Evolutionary conservation across 2,113 vertebrate species (phyloP).

Genomic region (Notechis scutatus): DNA sequence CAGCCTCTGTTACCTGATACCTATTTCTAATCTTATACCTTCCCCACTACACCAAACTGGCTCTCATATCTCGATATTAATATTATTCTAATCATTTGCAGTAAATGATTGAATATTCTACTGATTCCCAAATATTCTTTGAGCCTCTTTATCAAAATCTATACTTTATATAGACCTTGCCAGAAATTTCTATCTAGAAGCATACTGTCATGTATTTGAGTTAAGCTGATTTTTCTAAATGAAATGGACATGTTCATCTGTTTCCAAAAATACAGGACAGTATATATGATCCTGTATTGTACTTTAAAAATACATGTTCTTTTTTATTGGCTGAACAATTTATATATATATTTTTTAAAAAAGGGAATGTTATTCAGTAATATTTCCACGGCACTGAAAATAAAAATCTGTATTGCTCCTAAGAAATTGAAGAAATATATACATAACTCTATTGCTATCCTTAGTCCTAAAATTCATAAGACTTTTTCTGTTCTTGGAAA

Average conservation of each 20-base stretch:
- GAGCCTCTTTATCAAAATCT: not conserved
- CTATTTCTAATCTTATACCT: too few species aligned
- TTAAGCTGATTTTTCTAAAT: not conserved
- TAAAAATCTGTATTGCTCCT: not conserved
- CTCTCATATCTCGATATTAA: not conserved
- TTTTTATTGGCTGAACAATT: rapidly evolving
- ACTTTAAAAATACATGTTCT: rapidly evolving
- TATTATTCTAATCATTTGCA: not conserved
- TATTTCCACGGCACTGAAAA: not conserved
- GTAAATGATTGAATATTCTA: not conserved
- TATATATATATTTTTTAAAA: rapidly evolving
- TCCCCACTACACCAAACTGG: too few species aligned
- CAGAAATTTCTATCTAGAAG: not conserved
- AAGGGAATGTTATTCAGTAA: not conserved
- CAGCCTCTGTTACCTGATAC: too few species aligned
- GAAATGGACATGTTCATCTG: not conserved
- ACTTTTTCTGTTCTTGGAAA: not conserved
- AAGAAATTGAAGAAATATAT: rapidly evolving
- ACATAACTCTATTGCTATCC: not conserved
- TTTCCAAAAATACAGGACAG: not conserved
- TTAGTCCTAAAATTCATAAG: not conserved
- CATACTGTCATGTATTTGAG: not conserved
- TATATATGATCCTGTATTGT: not conserved
- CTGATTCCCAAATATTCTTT: not conserved
- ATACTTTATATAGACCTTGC: not conserved